phyloP scores from a whole-genome alignment of 2,888 invertebrate genomes.

The Sminthurides aquaticus region DNA sequence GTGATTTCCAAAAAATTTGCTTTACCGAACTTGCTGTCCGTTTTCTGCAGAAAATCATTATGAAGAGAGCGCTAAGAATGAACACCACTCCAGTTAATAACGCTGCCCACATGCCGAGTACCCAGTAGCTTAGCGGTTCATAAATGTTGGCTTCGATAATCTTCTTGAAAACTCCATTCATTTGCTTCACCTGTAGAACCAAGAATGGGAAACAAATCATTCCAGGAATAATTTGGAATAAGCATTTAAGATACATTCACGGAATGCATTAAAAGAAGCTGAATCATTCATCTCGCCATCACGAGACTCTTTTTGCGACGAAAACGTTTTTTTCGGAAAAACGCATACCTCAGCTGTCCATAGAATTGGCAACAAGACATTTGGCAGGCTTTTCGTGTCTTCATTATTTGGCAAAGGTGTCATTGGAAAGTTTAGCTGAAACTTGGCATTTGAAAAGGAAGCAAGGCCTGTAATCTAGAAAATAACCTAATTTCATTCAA shows the following conservation, averaged over 20 bases:
- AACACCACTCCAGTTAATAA: too few species aligned
- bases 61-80: too few species aligned
- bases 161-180: background rate
- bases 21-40: too few species aligned
- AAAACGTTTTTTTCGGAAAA: background rate
- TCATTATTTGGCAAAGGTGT: conserved; percentile 7
- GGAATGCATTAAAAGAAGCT: too few species aligned
- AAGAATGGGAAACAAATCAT: too few species aligned
- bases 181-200: background rate
- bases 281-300: too few species aligned
- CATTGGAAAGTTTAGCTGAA: conserved; percentile 12
- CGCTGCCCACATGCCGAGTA: background rate
- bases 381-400: conserved; percentile 7
- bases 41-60: too few species aligned
- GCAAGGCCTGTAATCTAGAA: conserved; percentile 17
- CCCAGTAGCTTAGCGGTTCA: background rate
- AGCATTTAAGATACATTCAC: too few species aligned
- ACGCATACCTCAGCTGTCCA: conserved; percentile 15
- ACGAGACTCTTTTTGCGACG: too few species aligned
- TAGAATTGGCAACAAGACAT: conserved; percentile 12
- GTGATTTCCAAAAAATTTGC: too few species aligned
- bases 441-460: conserved; percentile 6
- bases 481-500: too few species aligned
- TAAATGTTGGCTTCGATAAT: background rate
- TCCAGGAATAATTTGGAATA: too few species aligned